phyloP scores from a whole-genome alignment of 2,797 vertebrate genomes.

The Amazonetta brasiliensis region DNA sequence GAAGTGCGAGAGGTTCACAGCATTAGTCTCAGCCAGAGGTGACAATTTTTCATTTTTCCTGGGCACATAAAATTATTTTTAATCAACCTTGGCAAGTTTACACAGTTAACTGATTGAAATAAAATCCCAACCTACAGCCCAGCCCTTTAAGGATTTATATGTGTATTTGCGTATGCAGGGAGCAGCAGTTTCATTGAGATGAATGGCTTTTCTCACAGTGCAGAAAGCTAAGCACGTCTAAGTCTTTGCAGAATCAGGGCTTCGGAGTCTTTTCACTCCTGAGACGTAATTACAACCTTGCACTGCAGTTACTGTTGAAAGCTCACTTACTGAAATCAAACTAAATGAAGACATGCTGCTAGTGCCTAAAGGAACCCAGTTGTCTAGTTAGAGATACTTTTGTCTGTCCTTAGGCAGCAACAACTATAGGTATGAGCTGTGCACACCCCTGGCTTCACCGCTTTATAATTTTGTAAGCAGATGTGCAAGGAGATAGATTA shows the following conservation, averaged over 20 bases:
- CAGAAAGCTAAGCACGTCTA: background rate
- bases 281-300: constrained; percentile 20
- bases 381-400: constrained; percentile 32
- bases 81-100: background rate
- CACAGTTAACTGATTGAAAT: background rate
- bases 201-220: background rate
- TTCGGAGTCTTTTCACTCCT: background rate
- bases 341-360: constrained; percentile 54
- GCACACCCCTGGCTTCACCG: background rate
- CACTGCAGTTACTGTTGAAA: constrained; percentile 28
- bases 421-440: background rate
- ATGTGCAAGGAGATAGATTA: background rate
- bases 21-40: background rate
- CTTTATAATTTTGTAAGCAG: background rate
- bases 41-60: constrained; percentile 18
- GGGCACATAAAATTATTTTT: background rate
- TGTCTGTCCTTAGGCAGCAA: background rate
- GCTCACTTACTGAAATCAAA: constrained; percentile 48
- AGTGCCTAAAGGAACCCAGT: constrained; percentile 13
- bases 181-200: background rate
- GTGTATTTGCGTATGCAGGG: background rate
- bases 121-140: background rate
- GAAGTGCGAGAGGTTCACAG: background rate
- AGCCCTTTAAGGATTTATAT: background rate
- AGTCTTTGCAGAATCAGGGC: background rate